Evolutionary conservation across 2,797 vertebrate species (phyloP).

Genomic region (Graptemys geographica): DNA sequence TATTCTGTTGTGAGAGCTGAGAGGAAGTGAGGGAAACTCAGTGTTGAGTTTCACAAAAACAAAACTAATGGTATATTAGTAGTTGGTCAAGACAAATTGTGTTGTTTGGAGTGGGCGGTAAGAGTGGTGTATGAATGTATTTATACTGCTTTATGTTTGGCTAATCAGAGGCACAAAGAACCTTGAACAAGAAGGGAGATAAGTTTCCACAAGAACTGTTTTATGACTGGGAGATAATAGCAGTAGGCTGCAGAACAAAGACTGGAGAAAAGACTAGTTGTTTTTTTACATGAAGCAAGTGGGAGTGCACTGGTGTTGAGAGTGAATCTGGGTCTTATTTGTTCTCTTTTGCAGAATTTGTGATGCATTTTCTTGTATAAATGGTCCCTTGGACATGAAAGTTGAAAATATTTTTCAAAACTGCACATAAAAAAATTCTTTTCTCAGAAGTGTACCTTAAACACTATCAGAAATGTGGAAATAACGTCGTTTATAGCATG

Average conservation of each 20-base stretch:
- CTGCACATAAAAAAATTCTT: not conserved
- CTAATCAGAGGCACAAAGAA: fast-evolving
- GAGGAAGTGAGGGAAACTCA: not conserved
- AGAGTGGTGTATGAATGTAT: not conserved
- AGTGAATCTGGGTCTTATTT: not conserved
- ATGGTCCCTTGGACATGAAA: not conserved
- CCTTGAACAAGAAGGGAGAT: not conserved
- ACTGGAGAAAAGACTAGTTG: fast-evolving
- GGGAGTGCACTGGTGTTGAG: not conserved
- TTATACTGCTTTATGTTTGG: fast-evolving
- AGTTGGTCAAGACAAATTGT: not conserved
- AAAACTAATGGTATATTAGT: fast-evolving
- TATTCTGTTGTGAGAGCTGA: not conserved
- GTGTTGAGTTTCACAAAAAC: fast-evolving
- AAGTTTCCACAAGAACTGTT: not conserved
- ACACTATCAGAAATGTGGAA: not conserved
- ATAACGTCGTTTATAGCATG: not conserved
- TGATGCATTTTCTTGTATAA: not conserved
- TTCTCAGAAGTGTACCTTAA: not conserved
- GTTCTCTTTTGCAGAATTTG: not conserved
- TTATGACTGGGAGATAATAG: not conserved
- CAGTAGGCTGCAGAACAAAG: not conserved
- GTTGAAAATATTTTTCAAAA: not conserved
- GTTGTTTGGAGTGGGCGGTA: not conserved
- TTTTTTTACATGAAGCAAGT: not conserved